Conservation (phyloP, 1,140 invertebrate genomes). For the Neodiprion virginianus region DNA sequence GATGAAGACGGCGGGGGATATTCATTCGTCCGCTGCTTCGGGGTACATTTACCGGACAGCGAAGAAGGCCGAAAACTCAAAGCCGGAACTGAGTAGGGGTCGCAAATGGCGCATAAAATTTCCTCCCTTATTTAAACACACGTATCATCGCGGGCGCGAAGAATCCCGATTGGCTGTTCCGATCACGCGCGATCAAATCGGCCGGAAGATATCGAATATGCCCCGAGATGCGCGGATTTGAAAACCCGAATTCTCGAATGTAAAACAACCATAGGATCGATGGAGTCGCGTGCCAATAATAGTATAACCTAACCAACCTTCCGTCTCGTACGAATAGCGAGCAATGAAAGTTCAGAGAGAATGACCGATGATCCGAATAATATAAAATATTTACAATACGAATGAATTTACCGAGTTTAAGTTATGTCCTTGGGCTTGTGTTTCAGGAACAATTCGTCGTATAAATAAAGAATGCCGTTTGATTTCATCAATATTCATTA, state of each 20-base stretch:
- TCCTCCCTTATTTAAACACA: not conserved
- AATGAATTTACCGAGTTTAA: too few species aligned
- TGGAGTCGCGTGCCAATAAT: too few species aligned
- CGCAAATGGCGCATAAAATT: not conserved
- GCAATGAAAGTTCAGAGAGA: too few species aligned
- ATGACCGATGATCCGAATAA: too few species aligned
- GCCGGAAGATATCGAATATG: slow-evolving; percentile 5
- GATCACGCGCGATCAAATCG: slow-evolving; percentile 2
- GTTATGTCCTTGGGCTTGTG: too few species aligned
- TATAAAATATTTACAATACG: too few species aligned
- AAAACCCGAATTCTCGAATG: too few species aligned
- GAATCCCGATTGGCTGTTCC: slow-evolving; percentile 4
- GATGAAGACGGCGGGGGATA: not conserved
- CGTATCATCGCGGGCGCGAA: not conserved
- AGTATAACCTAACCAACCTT: too few species aligned
- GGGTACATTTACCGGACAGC: not conserved
- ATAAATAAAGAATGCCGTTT: not conserved
- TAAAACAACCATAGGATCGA: too few species aligned
- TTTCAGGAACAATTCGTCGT: too few species aligned
- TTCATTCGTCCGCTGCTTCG: not conserved
- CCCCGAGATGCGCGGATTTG: not conserved
- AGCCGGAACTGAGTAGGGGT: not conserved
- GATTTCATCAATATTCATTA: not conserved
- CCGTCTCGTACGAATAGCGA: too few species aligned
- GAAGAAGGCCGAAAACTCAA: not conserved